Evolutionary conservation across 2,888 invertebrate genomes (phyloP), one percentile per base, ranked within the genome.

Genomic region (Andrena chrysosceles): DNA sequence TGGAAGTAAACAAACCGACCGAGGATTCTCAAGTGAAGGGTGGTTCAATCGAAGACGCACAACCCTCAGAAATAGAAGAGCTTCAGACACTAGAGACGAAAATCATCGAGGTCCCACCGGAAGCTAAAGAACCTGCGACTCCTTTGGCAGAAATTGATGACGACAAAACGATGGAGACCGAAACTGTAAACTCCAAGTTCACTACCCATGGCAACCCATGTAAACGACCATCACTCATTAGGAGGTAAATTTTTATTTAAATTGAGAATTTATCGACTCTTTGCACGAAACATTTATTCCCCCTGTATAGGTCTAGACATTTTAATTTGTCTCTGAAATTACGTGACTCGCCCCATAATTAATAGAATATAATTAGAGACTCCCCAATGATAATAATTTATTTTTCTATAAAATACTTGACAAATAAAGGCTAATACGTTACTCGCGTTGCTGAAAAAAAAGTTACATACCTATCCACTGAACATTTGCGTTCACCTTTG

Each of bases 101-200:
- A 23, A 26, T 52, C 4, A 26, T 76, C 48, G 79, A 85, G 26
- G 33, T 80, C 72, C 71, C 64, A 42, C 13, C 48, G n/a, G 72
- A 20, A 49, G 63, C 62, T 23, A 70, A 68, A 23, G 83, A 76
- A 52, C 64, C 66, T 35, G 35, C 29, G 13, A 54, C 35, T 31
- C 49, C 69, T 6, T 33, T 66, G 4, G 23, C 20, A 48, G 56
- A 73, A 23, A 70, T 49, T 33, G 84, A 87, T 66, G 84, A 59
- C 68, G 77, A 84, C 8, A 74, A 72, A 13, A 80, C 76, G 35
- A 92, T 93, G 91, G 91, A 91, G 67, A 86, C 89, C 35, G 85
- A 84, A 66, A 75, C 83, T 10, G 91, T 89, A 13, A 83, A 64
- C 60, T 83, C 89, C 10, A 85, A 81, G 49, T 80, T 86, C 29